Evolutionary conservation across 2,113 vertebrate species (phyloP), one percentile per base, ranked within the genome.

Genomic region (Tiliqua scincoides): DNA sequence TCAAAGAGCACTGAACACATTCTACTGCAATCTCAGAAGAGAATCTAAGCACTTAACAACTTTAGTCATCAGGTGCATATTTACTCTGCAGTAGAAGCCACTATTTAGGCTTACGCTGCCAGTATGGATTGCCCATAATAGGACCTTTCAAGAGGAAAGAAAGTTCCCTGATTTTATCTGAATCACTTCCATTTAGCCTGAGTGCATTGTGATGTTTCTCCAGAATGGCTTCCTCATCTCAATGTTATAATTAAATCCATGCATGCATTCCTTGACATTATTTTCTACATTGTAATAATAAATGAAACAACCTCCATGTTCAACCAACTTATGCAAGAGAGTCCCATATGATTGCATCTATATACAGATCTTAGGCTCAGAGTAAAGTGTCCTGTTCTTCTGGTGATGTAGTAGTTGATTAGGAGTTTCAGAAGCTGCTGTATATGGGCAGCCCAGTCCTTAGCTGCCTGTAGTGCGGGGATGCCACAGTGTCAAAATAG

Each of bases 1-100:
- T 95, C 93, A 95, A 93, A 92, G 86, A 15, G 76, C 32, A 37
- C 37, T 61, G 37, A 17, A 25, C 21, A 84, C 32, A n/a, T 4
- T 68, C 10, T 68, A 68, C n/a, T 25, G 6, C 48, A 71, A 70
- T 23, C n/a, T 48, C 6, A 15, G 30, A 70, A 6, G 52, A 57
- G 43, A 70, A 82, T 70, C 65, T 35, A 48, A 76, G 65, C 30
- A 68, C 27, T 70, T 48, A 54, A 35, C 8, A 54, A 32, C 14
- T 82, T 57, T 2, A 71, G 54, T 35, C 63, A 65, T 21, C 20
- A 43, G 67, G 43, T n/a, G 37, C 17, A 65, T 68, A 68, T 68
- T n/a, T 32, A 30, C 67, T 17, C 67, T 32, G 30, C 23, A 32
- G 57, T 32, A 78, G 17, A 23, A 20, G 14, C 35, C 21, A 15